Conservation (phyloP, 2,888 invertebrate genomes). For the Pristionchus arcanus region DNA sequence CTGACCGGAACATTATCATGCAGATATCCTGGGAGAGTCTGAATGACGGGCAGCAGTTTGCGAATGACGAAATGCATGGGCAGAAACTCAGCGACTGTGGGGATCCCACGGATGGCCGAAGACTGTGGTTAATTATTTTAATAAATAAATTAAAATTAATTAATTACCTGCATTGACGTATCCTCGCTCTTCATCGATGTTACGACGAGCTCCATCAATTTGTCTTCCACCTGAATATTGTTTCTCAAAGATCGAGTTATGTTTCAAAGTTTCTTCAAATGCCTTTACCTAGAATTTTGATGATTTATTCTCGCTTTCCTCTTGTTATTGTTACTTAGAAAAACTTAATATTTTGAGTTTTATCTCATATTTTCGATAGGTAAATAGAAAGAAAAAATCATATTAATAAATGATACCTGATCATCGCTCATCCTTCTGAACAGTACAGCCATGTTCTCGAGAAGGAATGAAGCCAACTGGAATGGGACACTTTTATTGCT, state of each 20-base stretch:
- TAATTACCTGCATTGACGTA: constrained; percentile 63
- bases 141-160: not conserved
- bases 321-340: too few species aligned
- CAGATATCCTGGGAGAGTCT: constrained; percentile 70
- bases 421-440: constrained; percentile 76
- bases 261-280: not conserved
- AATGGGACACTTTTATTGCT: constrained; percentile 51
- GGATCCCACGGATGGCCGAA: constrained; percentile 71
- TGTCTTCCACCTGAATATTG: constrained; percentile 53
- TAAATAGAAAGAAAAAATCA: too few species aligned
- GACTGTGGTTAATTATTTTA: constrained; percentile 64
- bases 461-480: constrained; percentile 71
- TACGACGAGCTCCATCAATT: constrained; percentile 69
- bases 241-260: not conserved
- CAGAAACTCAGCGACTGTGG: constrained; percentile 72
- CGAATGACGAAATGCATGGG: constrained; percentile 71
- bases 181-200: constrained; percentile 68
- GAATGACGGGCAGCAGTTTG: constrained; percentile 71
- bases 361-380: too few species aligned
- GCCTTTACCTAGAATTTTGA: not conserved
- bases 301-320: too few species aligned
- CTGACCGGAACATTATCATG: constrained; percentile 76
- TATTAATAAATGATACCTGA: constrained; percentile 67
- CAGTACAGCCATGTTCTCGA: constrained; percentile 75
- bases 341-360: too few species aligned